phyloP scores from a whole-genome alignment of 2,888 invertebrate species.

The Charanyca ferruginea region DNA sequence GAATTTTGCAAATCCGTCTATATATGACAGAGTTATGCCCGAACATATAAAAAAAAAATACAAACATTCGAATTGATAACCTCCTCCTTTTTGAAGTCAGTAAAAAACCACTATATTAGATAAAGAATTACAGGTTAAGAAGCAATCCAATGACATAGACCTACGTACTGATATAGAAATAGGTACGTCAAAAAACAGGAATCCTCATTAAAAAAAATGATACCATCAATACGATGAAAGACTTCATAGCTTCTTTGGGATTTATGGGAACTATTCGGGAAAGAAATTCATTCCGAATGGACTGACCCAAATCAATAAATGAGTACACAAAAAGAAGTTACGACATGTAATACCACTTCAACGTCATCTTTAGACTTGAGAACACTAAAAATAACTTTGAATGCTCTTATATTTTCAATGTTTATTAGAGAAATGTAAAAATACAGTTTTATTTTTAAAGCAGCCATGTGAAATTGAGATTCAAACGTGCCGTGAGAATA shows the following conservation, averaged over 20 bases:
- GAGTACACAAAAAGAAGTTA: slow-evolving; percentile 2
- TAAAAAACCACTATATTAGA: too few species aligned
- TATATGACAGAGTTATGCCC: too few species aligned
- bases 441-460: slow-evolving; percentile 49
- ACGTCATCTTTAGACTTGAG: slow-evolving; percentile 29
- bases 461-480: slow-evolving; percentile 33
- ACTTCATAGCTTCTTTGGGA: background rate
- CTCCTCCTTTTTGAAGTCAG: too few species aligned
- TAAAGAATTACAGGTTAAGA: too few species aligned
- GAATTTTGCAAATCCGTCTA: too few species aligned
- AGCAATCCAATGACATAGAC: too few species aligned
- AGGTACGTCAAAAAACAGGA: too few species aligned
- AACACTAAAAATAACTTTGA: slow-evolving; percentile 49
- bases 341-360: slow-evolving; percentile 39
- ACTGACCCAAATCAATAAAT: slow-evolving; percentile 32
- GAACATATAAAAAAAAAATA: too few species aligned
- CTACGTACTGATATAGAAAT: too few species aligned
- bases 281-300: slow-evolving; percentile 10
- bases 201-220: too few species aligned
- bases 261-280: slow-evolving; percentile 14
- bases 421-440: slow-evolving; percentile 43
- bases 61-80: too few species aligned
- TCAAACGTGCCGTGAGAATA: slow-evolving; percentile 18
- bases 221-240: background rate
- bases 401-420: slow-evolving; percentile 51